Conservation (phyloP, 2,113 vertebrate species). For the Podocnemis expansa region DNA sequence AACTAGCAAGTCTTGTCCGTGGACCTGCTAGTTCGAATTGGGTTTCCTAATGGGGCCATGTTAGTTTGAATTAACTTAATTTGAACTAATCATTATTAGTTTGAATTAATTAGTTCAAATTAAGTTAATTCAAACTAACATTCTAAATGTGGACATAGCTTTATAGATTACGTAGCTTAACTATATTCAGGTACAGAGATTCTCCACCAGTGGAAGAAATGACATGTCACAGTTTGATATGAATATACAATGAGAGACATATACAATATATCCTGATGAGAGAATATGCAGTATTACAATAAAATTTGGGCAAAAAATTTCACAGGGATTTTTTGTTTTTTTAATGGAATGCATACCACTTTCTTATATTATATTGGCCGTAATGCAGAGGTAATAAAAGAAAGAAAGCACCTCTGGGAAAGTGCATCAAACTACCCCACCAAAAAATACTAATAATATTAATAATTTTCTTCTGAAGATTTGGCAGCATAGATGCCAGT, state of each 20-base stretch:
- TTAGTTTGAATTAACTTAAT: no score
- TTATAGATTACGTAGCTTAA: neutral
- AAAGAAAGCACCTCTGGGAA: neutral
- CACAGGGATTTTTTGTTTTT: neutral
- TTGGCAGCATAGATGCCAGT: neutral
- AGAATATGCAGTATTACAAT: neutral
- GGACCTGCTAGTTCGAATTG: no score
- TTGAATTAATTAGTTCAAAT: no score
- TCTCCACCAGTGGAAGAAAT: neutral
- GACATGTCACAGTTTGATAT: neutral
- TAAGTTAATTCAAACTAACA: no score
- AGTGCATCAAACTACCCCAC: neutral
- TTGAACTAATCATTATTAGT: no score
- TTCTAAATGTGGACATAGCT: no score
- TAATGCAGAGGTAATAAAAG: neutral
- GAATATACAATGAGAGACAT: no score
- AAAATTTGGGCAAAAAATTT: neutral
- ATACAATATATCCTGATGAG: neutral
- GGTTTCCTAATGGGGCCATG: no score
- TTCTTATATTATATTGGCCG: neutral
- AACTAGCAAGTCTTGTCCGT: no score
- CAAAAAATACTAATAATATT: neutral
- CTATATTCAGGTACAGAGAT: neutral
- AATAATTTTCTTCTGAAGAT: neutral
- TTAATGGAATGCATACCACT: neutral